A percentile compares a stretch with the other conserved stretches of the same genome.
Conservation (phyloP, 1,140 invertebrate species). For the Drosophila simulans region DNA sequence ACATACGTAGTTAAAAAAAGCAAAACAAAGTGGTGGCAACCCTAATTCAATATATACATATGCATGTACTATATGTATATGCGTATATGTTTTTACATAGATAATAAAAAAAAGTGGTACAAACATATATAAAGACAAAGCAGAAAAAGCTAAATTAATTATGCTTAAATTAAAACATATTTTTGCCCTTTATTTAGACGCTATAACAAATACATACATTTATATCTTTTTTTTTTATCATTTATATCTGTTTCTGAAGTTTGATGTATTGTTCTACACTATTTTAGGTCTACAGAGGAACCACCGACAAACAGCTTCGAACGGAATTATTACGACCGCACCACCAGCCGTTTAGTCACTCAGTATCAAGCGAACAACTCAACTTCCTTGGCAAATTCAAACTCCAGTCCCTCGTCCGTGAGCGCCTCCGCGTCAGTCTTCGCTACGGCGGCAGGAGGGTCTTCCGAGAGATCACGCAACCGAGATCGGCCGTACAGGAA, state of each 20-base stretch:
- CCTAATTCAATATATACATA: background rate
- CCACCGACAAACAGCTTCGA: constrained; percentile 83
- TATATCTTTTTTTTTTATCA: too few relatives aligned
- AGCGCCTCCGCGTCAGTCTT: constrained; percentile 13
- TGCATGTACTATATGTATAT: background rate
- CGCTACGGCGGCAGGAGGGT: constrained; percentile 29
- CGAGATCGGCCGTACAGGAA: constrained; percentile 75
- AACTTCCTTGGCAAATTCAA: constrained; percentile 41
- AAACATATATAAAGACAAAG: too few relatives aligned
- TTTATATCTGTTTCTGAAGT: background rate
- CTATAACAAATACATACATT: background rate
- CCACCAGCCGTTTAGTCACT: constrained; percentile 67
- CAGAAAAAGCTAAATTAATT: too few relatives aligned
- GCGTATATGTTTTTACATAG: background rate
- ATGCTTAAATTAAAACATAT: too few relatives aligned
- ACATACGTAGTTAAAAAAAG: background rate
- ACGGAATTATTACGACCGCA: constrained; percentile 85
- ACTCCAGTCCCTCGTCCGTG: constrained; percentile 33
- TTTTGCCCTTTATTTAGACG: too few relatives aligned
- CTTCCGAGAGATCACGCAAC: constrained; percentile 65
- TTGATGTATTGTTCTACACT: background rate
- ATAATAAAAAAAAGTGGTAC: too few relatives aligned
- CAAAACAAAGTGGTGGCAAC: constrained; percentile 13
- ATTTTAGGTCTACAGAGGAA: constrained; percentile 85
- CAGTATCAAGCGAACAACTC: constrained; percentile 60